Conservation (phyloP, 2,797 vertebrate species). For the Decapterus maruadsi region DNA sequence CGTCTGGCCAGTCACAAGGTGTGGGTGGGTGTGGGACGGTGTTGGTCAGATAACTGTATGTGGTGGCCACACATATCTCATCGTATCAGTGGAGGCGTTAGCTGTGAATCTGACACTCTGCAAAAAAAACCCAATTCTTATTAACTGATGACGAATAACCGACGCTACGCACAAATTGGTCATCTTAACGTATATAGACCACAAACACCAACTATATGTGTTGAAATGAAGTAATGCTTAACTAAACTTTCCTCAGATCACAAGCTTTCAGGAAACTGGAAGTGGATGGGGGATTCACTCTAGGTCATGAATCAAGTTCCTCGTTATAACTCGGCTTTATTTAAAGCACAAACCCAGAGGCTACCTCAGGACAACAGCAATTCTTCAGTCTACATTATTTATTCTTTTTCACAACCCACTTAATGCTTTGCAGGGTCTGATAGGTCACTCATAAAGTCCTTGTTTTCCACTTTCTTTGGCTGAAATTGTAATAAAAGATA, state of each 20-base stretch:
- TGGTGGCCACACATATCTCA: constrained; percentile 10
- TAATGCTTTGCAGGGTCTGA: not conserved
- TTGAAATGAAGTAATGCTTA: constrained; percentile 60
- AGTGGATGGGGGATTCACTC: constrained; percentile 80
- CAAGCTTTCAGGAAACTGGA: constrained; percentile 83
- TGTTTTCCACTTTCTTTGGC: not conserved
- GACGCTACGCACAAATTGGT: not conserved
- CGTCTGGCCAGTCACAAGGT: constrained; percentile 87
- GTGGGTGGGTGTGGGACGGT: constrained; percentile 54
- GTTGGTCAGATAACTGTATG: constrained; percentile 62
- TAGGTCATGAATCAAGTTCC: constrained; percentile 86
- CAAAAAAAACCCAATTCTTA: constrained; percentile 10
- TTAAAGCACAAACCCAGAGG: constrained; percentile 69
- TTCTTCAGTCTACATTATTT: constrained; percentile 33
- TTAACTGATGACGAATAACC: constrained; percentile 14
- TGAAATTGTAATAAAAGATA: not conserved
- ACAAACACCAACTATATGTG: not conserved
- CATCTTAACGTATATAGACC: not conserved
- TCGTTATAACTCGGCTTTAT: constrained; percentile 75
- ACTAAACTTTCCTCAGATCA: constrained; percentile 79
- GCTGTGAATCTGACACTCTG: constrained; percentile 16
- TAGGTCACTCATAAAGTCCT: not conserved
- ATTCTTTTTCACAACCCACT: constrained; percentile 28
- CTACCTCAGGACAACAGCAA: constrained; percentile 66
- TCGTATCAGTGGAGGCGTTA: constrained; percentile 25